phyloP scores from a whole-genome alignment of 2,888 invertebrate species.

The Nowickia ferox region DNA sequence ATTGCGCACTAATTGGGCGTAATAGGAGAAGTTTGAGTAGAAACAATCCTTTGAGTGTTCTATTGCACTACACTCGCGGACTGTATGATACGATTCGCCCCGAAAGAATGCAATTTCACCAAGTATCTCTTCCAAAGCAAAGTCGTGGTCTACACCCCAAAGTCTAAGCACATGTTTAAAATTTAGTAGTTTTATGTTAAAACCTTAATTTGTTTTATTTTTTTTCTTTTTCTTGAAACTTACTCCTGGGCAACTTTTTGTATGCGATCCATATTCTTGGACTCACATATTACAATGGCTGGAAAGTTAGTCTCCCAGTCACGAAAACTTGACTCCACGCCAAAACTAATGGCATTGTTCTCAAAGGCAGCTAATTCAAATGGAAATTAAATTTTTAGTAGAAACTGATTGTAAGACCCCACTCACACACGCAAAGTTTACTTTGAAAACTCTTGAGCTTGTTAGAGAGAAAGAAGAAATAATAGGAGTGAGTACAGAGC shows the following conservation, averaged over 20 bases:
- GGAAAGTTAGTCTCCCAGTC: conserved; percentile 90
- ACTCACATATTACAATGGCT: conserved; percentile 88
- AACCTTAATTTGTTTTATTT: no score
- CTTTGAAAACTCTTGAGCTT: no score
- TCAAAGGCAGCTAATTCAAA: conserved; percentile 84
- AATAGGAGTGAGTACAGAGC: no score
- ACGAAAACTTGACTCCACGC: conserved; percentile 89
- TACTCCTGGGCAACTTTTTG: conserved; percentile 87
- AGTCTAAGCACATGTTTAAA: conserved; percentile 81
- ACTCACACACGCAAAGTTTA: no score
- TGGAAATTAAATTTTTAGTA: background rate
- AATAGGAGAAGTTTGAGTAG: conserved; percentile 85
- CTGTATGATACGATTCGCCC: conserved; percentile 87
- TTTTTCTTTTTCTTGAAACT: conserved; percentile 77
- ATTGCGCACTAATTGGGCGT: conserved; percentile 86
- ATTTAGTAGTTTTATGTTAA: background rate
- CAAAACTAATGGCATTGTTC: conserved; percentile 89
- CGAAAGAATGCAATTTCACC: conserved; percentile 88
- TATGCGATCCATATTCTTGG: conserved; percentile 86
- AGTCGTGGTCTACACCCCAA: conserved; percentile 87
- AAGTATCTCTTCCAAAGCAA: conserved; percentile 88
- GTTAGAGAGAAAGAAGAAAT: no score
- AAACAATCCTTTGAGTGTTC: conserved; percentile 85
- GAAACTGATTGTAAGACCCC: background rate
- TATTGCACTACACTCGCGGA: conserved; percentile 85